A percentile compares a stretch with the other conserved stretches of the same genome.
Evolutionary conservation across 2,113 vertebrate species (phyloP).

Genomic region (Sinocyclocheilus anshuiensis): DNA sequence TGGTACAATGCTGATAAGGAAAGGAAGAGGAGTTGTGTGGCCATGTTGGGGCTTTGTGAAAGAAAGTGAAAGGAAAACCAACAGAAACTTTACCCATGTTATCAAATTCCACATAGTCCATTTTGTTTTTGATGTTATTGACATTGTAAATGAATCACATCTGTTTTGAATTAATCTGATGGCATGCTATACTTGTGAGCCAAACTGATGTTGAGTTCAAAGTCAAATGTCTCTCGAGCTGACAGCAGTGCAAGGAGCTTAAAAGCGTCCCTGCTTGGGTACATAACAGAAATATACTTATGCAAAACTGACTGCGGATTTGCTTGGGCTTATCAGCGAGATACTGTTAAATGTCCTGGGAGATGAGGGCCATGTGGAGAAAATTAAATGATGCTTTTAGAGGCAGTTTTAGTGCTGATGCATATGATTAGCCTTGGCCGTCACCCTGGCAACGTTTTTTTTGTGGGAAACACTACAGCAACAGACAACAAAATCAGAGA

Average conservation of each 20-base stretch:
- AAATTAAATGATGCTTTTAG: conserved; percentile 37
- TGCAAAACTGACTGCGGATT: conserved; percentile 17
- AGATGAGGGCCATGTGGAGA: conserved; percentile 7
- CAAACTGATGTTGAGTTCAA: conserved; percentile 4
- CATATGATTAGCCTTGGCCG: conserved; percentile 1
- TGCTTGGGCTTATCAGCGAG: not conserved
- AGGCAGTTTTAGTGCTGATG: conserved; percentile 14
- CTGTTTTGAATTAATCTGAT: not conserved
- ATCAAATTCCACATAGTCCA: not conserved
- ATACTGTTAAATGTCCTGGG: conserved; percentile 24
- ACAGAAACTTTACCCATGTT: not conserved
- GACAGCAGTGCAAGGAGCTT: conserved; percentile 5
- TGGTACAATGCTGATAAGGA: not conserved
- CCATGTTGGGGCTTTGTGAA: not conserved
- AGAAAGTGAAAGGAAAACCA: not conserved
- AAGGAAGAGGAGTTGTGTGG: not conserved
- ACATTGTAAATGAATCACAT: not conserved
- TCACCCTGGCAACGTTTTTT: no score
- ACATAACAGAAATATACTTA: conserved; percentile 5
- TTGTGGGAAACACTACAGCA: no score
- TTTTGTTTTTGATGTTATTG: not conserved
- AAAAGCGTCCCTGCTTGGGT: conserved; percentile 1
- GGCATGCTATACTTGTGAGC: not conserved
- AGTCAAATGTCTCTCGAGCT: not conserved
- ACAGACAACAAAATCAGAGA: no score